phyloP scores from a whole-genome alignment of 2,888 invertebrate species.

The Phaonia tiefii region DNA sequence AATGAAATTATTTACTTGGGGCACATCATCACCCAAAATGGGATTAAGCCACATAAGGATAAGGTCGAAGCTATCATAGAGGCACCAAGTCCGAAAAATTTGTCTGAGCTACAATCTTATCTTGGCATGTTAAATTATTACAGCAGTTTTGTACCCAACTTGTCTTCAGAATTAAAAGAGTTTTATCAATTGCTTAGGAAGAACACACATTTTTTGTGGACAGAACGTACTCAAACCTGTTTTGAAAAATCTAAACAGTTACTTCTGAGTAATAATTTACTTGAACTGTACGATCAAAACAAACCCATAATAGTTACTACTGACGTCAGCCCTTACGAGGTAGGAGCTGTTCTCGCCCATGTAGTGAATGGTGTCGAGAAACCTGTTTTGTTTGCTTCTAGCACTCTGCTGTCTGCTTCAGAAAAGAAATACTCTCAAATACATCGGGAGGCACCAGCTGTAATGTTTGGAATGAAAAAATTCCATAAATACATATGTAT shows the following conservation, averaged over 20 bases:
- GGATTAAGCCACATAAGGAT: constrained; percentile 46
- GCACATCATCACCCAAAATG: constrained; percentile 51
- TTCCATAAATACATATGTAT: constrained; percentile 76
- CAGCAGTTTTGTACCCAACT: too few species aligned
- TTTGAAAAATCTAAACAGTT: too few species aligned
- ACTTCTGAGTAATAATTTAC: too few species aligned
- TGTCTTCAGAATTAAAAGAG: too few species aligned
- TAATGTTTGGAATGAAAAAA: too few species aligned
- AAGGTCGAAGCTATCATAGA: constrained; percentile 51
- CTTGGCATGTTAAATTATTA: constrained; percentile 43
- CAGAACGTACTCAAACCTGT: too few species aligned
- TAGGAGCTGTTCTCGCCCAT: too few species aligned
- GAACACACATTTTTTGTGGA: too few species aligned
- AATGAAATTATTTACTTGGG: constrained; percentile 47
- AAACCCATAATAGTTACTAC: not conserved
- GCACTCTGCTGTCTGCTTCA: constrained; percentile 36
- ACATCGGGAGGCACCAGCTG: too few species aligned
- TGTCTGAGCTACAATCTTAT: constrained; percentile 42
- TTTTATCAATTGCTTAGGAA: too few species aligned
- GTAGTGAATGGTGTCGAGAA: too few species aligned
- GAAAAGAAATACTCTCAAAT: constrained; percentile 52
- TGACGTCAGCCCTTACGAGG: not conserved
- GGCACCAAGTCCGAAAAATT: constrained; percentile 42
- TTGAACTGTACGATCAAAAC: constrained; percentile 32
- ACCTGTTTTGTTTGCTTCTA: too few species aligned